Percentiles rank a stretch among this genome's conserved stretches.
phyloP scores from a whole-genome alignment of 2,797 vertebrate genomes.

The Myotis pilosus region DNA sequence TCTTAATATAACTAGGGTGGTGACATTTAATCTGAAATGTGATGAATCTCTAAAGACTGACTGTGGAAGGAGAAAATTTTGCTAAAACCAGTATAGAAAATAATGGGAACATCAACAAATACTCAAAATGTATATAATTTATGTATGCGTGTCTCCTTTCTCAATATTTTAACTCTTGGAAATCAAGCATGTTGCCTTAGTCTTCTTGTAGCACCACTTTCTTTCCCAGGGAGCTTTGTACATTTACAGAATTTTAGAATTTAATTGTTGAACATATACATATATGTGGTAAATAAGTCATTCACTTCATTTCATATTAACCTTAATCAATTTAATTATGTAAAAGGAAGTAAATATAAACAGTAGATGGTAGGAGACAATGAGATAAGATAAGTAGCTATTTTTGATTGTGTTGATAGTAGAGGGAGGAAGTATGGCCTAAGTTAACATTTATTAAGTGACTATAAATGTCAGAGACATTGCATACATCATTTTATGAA shows the following conservation, averaged over 20 bases:
- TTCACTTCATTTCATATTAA: not conserved
- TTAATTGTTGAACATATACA: not conserved
- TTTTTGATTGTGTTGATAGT: not conserved
- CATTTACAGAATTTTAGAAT: not conserved
- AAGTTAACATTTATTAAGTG: not conserved
- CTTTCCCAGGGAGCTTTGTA: not conserved
- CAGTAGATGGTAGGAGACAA: not conserved
- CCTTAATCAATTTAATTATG: not conserved
- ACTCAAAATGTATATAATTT: not conserved
- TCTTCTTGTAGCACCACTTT: not conserved
- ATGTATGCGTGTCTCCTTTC: not conserved
- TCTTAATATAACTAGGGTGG: not conserved
- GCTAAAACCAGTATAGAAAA: not conserved
- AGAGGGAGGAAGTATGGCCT: not conserved
- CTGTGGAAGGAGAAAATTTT: not conserved
- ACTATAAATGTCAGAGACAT: not conserved
- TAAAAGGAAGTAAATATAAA: not conserved
- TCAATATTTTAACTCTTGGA: not conserved
- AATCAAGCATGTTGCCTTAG: not conserved
- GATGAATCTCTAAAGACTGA: not conserved
- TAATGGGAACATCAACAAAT: not conserved
- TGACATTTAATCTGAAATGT: not conserved
- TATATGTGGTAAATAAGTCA: not conserved
- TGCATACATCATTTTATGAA: not conserved
- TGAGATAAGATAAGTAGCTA: not conserved